Conservation (phyloP, 2,797 vertebrate species). For the Sebastes nivosus region DNA sequence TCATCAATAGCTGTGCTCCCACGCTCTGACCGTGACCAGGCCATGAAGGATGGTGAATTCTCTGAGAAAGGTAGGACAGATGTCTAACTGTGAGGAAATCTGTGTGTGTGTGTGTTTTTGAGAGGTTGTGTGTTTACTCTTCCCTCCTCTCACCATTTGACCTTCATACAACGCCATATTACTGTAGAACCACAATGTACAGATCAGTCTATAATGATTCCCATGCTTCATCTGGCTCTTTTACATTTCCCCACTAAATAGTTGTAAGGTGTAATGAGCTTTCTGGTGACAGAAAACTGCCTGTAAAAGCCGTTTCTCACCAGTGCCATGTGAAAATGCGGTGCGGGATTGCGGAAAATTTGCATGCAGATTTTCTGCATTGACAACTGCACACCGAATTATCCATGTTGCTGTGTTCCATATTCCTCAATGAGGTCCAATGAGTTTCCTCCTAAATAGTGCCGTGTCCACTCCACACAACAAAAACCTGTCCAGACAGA, state of each 20-base stretch:
- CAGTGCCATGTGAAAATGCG: no score
- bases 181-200: background rate
- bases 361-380: no score
- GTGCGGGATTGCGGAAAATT: no score
- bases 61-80: slow-evolving; percentile 75
- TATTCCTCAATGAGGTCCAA: no score
- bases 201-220: background rate
- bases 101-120: background rate
- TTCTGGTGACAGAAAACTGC: background rate
- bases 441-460: no score
- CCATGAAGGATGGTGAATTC: slow-evolving; percentile 60
- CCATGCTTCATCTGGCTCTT: background rate
- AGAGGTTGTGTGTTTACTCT: background rate
- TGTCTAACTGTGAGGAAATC: background rate
- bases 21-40: slow-evolving; percentile 28
- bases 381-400: no score
- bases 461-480: no score
- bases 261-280: background rate
- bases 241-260: background rate
- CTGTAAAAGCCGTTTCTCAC: background rate
- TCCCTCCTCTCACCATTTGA: background rate
- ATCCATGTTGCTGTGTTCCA: no score
- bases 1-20: slow-evolving; percentile 27
- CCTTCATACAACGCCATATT: background rate
- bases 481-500: no score